Base-by-base conservation (phyloP, 2,888 invertebrate genomes). In the Amphimallon solstitiale region DNA sequence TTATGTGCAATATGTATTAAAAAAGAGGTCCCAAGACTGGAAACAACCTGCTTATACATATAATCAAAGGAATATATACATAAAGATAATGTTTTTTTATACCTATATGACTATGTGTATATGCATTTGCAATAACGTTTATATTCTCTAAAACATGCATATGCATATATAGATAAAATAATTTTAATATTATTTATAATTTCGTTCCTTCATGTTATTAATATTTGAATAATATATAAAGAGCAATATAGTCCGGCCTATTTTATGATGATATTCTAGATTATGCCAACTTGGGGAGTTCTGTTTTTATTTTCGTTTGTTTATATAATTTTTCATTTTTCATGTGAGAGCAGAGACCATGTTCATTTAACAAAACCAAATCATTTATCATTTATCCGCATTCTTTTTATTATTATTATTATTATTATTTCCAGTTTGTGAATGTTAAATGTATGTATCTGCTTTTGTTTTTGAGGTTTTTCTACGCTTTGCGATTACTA, bases 231-330 rank as follows among this genome's bases (percentile, higher is more conserved):
- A n/a, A n/a, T n/a, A n/a, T 34, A 45, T 10, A 34, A 45, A 29
- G 35, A 60, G 35, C 45, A 66, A 62, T 46, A 62, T 34, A 49
- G 37, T 48, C 63, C 68, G 71, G 68, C 71, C 71, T 72, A 72
- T 70, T 69, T 69, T 65, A 66, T 69, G 69, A 69, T 68, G 64
- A 67, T 72, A 71, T 72, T 64, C 71, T 74, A 74, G 74, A 74
- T 74, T 72, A 74, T 72, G 73, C 73, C 72, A 74, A 74, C 73
- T 74, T 74, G 72, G 71, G 71, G 69, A 72, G 68, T 67, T 52
- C 62, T 52, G 43, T 65, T 63, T 61, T 51, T 65, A 64, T 63
- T 52, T 65, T 60, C 29, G 21, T 59, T 52, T 43, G 21, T 56
- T 46, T 63, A 40, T 48, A 37, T 52, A 38, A 43, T 63, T 63